phyloP scores from a whole-genome alignment of 1,140 invertebrate species.

The Drosophila athabasca region DNA sequence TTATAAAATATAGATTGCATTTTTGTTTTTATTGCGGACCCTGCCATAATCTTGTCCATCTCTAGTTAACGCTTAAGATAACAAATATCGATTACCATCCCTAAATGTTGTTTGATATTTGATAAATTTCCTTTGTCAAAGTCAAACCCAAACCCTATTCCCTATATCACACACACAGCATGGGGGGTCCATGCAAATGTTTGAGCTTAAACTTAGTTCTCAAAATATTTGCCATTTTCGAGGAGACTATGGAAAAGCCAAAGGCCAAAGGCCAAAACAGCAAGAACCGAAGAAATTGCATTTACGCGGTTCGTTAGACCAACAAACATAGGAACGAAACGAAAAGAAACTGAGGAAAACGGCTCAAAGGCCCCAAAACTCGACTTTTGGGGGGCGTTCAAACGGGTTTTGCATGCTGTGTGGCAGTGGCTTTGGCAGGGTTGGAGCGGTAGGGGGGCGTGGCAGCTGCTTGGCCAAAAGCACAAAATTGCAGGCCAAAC shows the following conservation, averaged over 20 bases:
- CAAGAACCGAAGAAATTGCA: constrained; percentile 67
- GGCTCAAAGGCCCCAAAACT: constrained; percentile 60
- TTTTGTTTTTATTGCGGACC: too few species aligned
- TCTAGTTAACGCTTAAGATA: too few species aligned
- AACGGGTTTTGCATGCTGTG: constrained; percentile 13
- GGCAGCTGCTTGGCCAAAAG: constrained; percentile 38
- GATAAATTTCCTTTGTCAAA: too few species aligned
- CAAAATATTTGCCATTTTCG: constrained; percentile 59
- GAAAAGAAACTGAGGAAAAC: constrained; percentile 20
- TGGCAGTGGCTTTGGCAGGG: constrained; percentile 19
- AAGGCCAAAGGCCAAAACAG: constrained; percentile 27
- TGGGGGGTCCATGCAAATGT: too few species aligned
- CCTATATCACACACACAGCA: too few species aligned
- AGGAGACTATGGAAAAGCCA: constrained; percentile 29
- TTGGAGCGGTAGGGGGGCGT: constrained; percentile 6
- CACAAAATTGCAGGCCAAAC: constrained; percentile 76
- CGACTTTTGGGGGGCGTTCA: constrained; percentile 43
- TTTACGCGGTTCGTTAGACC: constrained; percentile 79
- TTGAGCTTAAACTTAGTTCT: constrained; percentile 48
- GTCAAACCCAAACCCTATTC: too few species aligned
- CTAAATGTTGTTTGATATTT: too few species aligned
- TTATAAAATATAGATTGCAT: too few species aligned
- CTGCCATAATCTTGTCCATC: too few species aligned
- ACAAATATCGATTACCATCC: too few species aligned
- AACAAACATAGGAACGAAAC: constrained; percentile 59